phyloP scores from a whole-genome alignment of 2,113 vertebrate genomes.

The Nyctibius bracteatus region DNA sequence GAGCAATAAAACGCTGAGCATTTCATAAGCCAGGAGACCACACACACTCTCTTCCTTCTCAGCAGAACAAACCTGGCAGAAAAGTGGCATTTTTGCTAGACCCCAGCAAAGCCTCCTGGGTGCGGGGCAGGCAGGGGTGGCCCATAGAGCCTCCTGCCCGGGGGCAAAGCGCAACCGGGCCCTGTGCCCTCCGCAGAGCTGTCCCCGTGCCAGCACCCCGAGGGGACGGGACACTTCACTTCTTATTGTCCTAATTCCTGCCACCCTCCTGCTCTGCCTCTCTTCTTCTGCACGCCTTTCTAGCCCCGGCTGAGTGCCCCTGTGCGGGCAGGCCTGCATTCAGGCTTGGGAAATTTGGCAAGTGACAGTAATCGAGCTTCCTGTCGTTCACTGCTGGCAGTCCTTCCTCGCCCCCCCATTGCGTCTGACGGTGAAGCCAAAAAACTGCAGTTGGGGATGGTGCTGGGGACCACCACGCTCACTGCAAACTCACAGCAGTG shows the following conservation, averaged over 20 bases:
- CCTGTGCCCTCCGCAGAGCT: not conserved
- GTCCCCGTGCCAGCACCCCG: not conserved
- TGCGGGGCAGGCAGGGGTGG: not conserved
- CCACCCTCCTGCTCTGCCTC: not conserved
- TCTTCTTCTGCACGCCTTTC: not conserved
- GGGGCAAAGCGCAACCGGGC: fast-evolving
- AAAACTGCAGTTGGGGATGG: not conserved
- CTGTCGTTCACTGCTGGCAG: not conserved
- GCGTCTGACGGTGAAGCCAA: fast-evolving
- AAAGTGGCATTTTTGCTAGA: not conserved
- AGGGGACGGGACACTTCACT: fast-evolving
- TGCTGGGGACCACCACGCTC: not conserved
- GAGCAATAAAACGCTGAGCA: not conserved
- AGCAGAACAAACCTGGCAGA: not conserved
- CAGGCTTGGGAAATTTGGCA: not conserved
- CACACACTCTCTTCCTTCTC: not conserved
- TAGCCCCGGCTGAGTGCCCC: not conserved
- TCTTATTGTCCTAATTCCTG: not conserved
- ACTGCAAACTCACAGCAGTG: not conserved
- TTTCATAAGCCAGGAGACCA: not conserved
- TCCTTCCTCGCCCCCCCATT: not conserved
- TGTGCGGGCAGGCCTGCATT: not conserved
- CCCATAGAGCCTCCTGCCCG: fast-evolving
- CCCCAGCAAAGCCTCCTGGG: not conserved
- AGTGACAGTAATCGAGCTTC: not conserved